Evolutionary conservation across 2,113 vertebrate genomes (phyloP).

Genomic region (Oncorhynchus nerka): DNA sequence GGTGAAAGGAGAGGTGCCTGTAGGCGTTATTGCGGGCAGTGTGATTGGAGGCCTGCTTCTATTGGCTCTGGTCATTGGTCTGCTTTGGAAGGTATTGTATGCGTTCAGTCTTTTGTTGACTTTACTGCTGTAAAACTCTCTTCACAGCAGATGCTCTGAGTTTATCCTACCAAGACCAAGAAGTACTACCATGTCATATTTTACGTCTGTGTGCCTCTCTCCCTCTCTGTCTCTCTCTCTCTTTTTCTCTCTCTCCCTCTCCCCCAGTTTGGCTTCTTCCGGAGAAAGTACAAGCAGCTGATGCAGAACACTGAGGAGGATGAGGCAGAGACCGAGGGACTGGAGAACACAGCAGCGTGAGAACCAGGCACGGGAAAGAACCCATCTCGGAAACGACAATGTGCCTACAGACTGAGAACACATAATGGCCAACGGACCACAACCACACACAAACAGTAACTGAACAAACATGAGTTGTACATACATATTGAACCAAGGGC

Average conservation of each 20-base stretch:
- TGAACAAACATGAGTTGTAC: too few species aligned
- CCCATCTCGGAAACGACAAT: too few species aligned
- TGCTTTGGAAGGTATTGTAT: conserved; percentile 80
- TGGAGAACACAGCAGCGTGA: conserved; percentile 43
- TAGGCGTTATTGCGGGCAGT: conserved; percentile 81
- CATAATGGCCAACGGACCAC: too few species aligned
- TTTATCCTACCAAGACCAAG: too few species aligned
- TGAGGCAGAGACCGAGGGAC: conserved; percentile 57
- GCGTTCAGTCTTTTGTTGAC: neutral
- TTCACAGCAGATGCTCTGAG: neutral
- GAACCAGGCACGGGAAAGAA: neutral
- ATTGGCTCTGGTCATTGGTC: conserved; percentile 67
- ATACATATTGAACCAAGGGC: too few species aligned
- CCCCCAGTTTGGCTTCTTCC: conserved; percentile 86
- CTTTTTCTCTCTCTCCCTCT: neutral
- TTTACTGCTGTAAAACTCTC: neutral
- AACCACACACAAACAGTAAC: too few species aligned
- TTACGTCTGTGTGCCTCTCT: neutral
- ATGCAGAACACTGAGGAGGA: conserved; percentile 72
- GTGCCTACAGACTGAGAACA: too few species aligned
- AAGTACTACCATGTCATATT: neutral
- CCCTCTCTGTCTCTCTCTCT: too few species aligned
- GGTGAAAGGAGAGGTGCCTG: conserved; percentile 74
- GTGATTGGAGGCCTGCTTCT: conserved; percentile 78
- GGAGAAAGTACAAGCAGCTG: conserved; percentile 86